Evolutionary conservation across 2,113 vertebrate species (phyloP).

Genomic region (Podilymbus podiceps): DNA sequence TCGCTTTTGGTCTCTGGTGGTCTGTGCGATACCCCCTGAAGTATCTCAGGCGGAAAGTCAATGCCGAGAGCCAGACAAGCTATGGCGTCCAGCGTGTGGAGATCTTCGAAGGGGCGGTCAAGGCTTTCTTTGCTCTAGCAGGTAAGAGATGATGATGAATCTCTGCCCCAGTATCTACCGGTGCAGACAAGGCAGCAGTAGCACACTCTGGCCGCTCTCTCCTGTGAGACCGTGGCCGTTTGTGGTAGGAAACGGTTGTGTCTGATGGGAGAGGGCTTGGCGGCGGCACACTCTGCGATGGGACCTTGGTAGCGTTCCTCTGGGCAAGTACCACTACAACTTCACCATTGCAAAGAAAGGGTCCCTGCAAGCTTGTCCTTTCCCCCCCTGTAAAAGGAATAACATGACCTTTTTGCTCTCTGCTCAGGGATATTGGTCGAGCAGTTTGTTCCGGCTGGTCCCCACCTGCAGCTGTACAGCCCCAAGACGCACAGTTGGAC

Average conservation of each 20-base stretch:
- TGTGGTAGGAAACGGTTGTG: accelerated
- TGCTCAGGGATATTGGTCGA: constrained; percentile 88
- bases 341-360: not conserved
- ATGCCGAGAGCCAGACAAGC: not conserved
- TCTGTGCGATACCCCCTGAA: constrained; percentile 79
- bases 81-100: constrained; percentile 66
- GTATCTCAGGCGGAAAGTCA: constrained; percentile 70
- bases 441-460: constrained; percentile 88
- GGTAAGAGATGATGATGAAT: constrained; percentile 74
- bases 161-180: not conserved
- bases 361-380: not conserved
- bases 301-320: accelerated
- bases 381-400: not conserved
- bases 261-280: not conserved
- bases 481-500: constrained; percentile 71
- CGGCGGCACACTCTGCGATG: accelerated
- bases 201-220: not conserved
- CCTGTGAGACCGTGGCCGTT: accelerated
- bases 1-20: constrained; percentile 87
- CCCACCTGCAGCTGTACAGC: constrained; percentile 82
- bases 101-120: constrained; percentile 77
- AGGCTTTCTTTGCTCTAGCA: constrained; percentile 79
- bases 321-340: accelerated
- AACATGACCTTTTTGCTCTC: not conserved
- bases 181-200: too few relatives aligned